Base-by-base conservation (phyloP, 2,113 vertebrate genomes). In the Pelusios castaneus region DNA sequence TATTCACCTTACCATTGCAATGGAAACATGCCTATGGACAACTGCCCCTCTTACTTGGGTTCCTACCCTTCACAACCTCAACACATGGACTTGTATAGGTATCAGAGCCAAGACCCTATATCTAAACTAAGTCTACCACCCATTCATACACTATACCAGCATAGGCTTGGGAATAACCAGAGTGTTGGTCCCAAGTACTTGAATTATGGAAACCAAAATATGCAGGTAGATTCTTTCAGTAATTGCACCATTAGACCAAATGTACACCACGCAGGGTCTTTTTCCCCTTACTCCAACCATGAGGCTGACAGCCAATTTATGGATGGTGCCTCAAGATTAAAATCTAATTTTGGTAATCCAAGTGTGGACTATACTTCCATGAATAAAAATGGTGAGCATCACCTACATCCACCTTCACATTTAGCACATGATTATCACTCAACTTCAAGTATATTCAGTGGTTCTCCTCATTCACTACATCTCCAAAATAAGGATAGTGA, bases 1-100 rank as follows among this genome's bases (percentile, higher is more conserved):
- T 99, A 99, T 80, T 96, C 98, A 79, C 97, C 98, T 45, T 99
- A 99, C 92, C 99, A 98, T 84, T 99, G 98, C 97, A 99, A 99
- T 86, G 99, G 99, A 89, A 98, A 97, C 87, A 92, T 98, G 94
- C 91, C 99, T 7, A 84, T 98, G 95, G 99, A 99, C 87, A 99
- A 95, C 94, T 99, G 98, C 87, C 96, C 98, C 93, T 96, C 98
- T 31, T 98, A 98, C 58, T 83, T 98, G 92, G 91, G 95, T 38
- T 98, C 98, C 93, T 99, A 98, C 92, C 93, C 98, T 90, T 93
- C 99, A 80, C 99, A 98, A 93, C 95, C 98, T 97, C 99, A 99
- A 96, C 98, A 99, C 84, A 58, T 98, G 94, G 99, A 99, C 86
- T 95, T 99, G 31, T 99, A 99, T 81, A 97, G 96, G 85, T 99